Percentiles rank a stretch among this genome's conserved stretches.
Conservation (phyloP, 2,888 invertebrate genomes). For the Eudemis profundana region DNA sequence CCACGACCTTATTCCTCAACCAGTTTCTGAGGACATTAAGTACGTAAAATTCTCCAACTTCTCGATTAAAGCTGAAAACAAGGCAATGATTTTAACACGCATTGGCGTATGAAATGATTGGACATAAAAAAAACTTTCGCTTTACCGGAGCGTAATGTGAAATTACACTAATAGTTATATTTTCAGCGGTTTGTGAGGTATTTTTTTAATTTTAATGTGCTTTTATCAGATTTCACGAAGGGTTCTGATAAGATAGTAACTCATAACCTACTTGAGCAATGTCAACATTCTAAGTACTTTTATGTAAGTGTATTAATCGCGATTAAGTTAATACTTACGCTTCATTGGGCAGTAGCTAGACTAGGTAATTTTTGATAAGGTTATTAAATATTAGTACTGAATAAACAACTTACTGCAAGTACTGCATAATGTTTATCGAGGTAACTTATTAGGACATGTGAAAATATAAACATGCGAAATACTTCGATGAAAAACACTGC, state of each 20-base stretch:
- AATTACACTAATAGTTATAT: not conserved
- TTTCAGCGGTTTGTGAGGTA: not conserved
- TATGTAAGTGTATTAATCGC: not conserved
- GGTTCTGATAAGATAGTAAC: not conserved
- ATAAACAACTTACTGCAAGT: too few relatives aligned
- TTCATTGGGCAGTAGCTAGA: too few relatives aligned
- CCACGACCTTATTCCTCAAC: slow-evolving; percentile 16
- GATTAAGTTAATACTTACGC: not conserved
- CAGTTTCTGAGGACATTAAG: slow-evolving; percentile 16
- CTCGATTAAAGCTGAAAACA: slow-evolving; percentile 12
- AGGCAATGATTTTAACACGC: slow-evolving; percentile 24
- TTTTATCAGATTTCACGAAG: not conserved
- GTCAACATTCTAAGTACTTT: not conserved
- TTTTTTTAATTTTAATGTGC: not conserved
- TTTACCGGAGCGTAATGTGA: slow-evolving; percentile 23
- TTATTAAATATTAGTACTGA: too few relatives aligned
- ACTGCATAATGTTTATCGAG: too few relatives aligned
- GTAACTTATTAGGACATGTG: too few relatives aligned
- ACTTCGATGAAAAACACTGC: too few relatives aligned
- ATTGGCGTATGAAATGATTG: slow-evolving; percentile 11
- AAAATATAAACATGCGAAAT: too few relatives aligned
- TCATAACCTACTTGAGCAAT: not conserved
- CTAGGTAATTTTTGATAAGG: too few relatives aligned
- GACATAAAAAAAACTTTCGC: slow-evolving; percentile 35
- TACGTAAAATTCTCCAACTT: slow-evolving; percentile 13